Base-by-base conservation (phyloP, 2,888 invertebrate genomes). In the Chloroclysta siterata region DNA sequence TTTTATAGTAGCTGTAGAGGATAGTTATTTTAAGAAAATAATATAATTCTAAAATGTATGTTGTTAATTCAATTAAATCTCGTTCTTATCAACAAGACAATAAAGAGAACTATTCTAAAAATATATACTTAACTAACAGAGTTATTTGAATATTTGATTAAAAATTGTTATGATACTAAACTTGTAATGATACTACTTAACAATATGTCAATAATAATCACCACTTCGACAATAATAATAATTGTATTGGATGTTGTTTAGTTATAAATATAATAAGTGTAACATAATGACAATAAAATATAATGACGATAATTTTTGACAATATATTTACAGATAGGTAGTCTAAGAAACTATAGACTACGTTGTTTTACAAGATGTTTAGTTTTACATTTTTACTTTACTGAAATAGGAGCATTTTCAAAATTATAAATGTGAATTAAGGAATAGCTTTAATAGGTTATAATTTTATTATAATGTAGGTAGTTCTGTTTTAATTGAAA, bases 361-460 rank as follows among this genome's bases (percentile, higher is more conserved):
- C 60, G 60, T 68, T 65, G 63, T 39, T 75, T 74, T 74, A 78
- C 75, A 75, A 71, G 54, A 48, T 54, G 44, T 53, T 56, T 44
- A n/a, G 13, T 55, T 64, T 44, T 28, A 13, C 48, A 39, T 14
- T 41, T 22, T 41, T 39, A 15, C 22, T 17, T 61, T 47, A 51
- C 22, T 52, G 36, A 51, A 44, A 41, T 59, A 57, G 44, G 14
- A 46, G 44, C 33, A 48, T 58, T 42, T 39, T 29, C 55, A 44
- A 17, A 5, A 22, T 53, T 53, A 51, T 58, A 72, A 74, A 75
- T 68, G 77, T 73, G 70, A 85, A 80, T 83, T 84, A 90, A 91
- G 90, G 74, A 83, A 89, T 91, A 92, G 91, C 92, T 92, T 92
- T 91, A 92, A 91, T 91, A 92, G 88, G n/a, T 62, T 41, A 42